Conservation (phyloP, 2,113 vertebrate species). For the Oxyura jamaicensis region DNA sequence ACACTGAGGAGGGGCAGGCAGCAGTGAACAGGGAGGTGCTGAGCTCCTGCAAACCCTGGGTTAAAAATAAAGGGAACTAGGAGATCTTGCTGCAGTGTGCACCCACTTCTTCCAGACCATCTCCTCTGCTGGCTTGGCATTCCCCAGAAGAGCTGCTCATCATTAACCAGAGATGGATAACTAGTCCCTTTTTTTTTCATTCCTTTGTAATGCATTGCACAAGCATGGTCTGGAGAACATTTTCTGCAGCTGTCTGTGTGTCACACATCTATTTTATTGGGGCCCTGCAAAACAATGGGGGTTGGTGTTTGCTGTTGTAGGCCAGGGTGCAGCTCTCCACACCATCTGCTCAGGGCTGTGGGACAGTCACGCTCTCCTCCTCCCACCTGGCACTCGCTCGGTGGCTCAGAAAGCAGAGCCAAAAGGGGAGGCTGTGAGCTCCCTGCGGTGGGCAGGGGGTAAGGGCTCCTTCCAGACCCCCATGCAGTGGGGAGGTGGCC, state of each 20-base stretch:
- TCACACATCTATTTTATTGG: background rate
- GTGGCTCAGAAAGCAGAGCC: background rate
- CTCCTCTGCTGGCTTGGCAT: background rate
- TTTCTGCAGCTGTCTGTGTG: slow-evolving; percentile 1
- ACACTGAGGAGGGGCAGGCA: background rate
- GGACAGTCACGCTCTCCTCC: background rate
- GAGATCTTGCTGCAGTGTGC: background rate
- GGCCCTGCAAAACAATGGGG: background rate
- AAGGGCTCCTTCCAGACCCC: background rate
- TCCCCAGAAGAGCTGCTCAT: background rate
- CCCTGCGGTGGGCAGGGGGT: too few relatives aligned
- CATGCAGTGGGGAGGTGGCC: background rate
- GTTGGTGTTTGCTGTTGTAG: background rate
- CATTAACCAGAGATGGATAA: background rate
- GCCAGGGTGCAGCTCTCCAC: background rate
- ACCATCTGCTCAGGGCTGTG: background rate
- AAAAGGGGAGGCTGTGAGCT: background rate
- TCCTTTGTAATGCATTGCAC: background rate
- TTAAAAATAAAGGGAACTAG: background rate
- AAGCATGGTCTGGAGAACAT: background rate
- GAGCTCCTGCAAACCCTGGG: background rate
- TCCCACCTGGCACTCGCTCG: accelerated
- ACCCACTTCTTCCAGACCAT: background rate
- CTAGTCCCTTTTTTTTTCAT: background rate
- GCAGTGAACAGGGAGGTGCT: accelerated